Base-by-base conservation (phyloP, 2,113 vertebrate species). In the Tragulus kanchil region DNA sequence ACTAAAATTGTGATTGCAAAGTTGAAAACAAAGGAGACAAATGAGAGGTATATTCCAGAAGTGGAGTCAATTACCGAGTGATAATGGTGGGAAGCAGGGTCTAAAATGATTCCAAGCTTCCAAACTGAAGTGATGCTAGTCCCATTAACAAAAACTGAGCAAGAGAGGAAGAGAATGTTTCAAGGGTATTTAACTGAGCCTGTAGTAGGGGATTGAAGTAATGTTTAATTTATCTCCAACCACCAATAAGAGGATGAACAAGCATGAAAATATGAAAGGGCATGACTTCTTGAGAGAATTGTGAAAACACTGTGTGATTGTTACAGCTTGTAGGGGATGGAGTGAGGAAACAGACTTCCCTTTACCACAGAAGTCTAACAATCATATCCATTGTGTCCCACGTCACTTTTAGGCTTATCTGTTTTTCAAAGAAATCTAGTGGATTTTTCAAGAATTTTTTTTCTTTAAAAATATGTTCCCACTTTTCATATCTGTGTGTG, bases 81-180 rank as follows among this genome's bases (percentile, higher is more conserved):
- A 58, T 36, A 58, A 28, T 48, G 26, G 19, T 28, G n/a, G 8
- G 13, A 6, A 61, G 73, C 6, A 1, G 50, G 65, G 17, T 36
- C 86, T 95, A 67, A 67, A 94, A 36, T 48, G 23, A 45, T 79
- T 85, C n/a, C 42, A 79, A 82, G 69, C 75, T 82, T 94, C 56
- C 28, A 79, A 86, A 50, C 61, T 85, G 31, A 93, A 71, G 59
- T n/a, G 25, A 56, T 82, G 62, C 31, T 81, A 52, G 45, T 81
- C 90, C 95, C 52, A 85, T 79, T 42, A 95, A n/a, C n/a, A n/a
- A n/a, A n/a, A n/a, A n/a, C n/a, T n/a, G n/a, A n/a, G n/a, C n/a
- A n/a, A n/a, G n/a, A n/a, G 75, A 87, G 79, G 23, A 89, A 56
- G 16, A 82, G 48, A 94, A 75, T 31, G 56, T 90, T 92, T 86